Percentiles rank a stretch among this genome's conserved stretches.
Evolutionary conservation across 2,888 invertebrate species (phyloP).

Genomic region (Cephonodes hylas): DNA sequence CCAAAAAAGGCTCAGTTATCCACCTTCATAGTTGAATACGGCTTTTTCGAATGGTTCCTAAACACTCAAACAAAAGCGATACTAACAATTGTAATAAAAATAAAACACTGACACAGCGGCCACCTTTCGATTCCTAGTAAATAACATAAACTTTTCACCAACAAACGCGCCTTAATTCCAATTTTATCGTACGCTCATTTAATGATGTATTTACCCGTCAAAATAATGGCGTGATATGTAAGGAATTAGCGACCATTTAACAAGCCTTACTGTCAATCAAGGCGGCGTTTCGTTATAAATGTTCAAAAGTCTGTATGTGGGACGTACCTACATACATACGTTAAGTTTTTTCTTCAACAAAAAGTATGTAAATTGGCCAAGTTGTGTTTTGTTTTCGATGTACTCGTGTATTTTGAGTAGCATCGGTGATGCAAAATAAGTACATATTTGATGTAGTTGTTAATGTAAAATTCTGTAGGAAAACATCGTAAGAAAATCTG

Average conservation of each 20-base stretch:
- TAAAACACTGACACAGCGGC: too few species aligned
- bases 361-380: conserved; percentile 17
- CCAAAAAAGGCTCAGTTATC: too few species aligned
- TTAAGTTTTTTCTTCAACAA: conserved; percentile 27
- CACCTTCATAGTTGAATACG: too few species aligned
- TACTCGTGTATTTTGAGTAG: background rate
- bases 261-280: conserved; percentile 54
- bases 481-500: too few species aligned
- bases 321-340: too few species aligned
- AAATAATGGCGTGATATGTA: conserved; percentile 30
- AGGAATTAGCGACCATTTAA: conserved; percentile 48
- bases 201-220: conserved; percentile 20
- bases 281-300: conserved; percentile 20
- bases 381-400: background rate
- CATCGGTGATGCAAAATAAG: background rate
- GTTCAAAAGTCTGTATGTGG: conserved; percentile 28
- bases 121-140: background rate
- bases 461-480: background rate
- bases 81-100: background rate
- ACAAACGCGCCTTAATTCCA: background rate
- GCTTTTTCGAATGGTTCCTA: too few species aligned
- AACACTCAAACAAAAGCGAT: too few species aligned
- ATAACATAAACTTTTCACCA: background rate
- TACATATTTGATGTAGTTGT: background rate
- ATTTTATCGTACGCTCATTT: background rate